Conservation (phyloP, 2,113 vertebrate species). For the Takifugu flavidus region DNA sequence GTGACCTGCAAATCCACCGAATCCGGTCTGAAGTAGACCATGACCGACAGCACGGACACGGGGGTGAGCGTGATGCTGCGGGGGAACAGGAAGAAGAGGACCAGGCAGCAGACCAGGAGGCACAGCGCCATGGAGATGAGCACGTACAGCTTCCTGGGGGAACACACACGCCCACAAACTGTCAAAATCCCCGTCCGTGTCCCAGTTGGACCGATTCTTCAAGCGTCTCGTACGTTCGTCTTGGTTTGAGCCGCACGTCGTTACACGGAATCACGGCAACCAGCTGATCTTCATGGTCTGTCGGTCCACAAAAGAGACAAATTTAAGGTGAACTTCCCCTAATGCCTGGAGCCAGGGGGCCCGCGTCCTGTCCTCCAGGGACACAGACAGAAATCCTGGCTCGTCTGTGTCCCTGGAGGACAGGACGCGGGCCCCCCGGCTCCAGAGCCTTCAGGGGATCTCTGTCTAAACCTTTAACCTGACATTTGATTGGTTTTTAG, state of each 20-base stretch:
- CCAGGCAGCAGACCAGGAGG: slow-evolving; percentile 81
- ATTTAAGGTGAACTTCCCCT: background rate
- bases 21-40: slow-evolving; percentile 74
- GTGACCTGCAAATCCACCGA: slow-evolving; percentile 61
- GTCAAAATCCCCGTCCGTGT: no score
- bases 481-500: no score
- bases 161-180: no score
- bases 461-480: no score
- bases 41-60: slow-evolving; percentile 84
- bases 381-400: no score
- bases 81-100: slow-evolving; percentile 95
- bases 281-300: slow-evolving; percentile 90
- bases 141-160: slow-evolving; percentile 87
- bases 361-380: no score
- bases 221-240: slow-evolving; percentile 85
- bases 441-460: no score
- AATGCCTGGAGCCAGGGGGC: no score
- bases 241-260: slow-evolving; percentile 89
- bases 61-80: slow-evolving; percentile 86
- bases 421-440: no score
- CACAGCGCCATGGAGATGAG: slow-evolving; percentile 82
- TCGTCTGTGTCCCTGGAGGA: no score
- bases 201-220: no score
- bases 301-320: background rate
- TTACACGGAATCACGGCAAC: slow-evolving; percentile 96